These are phyloP conservation scores for Andrena dorsata DNA, from an alignment of 2,888 invertebrate genomes.

Conservation along the genomic window DNA sequence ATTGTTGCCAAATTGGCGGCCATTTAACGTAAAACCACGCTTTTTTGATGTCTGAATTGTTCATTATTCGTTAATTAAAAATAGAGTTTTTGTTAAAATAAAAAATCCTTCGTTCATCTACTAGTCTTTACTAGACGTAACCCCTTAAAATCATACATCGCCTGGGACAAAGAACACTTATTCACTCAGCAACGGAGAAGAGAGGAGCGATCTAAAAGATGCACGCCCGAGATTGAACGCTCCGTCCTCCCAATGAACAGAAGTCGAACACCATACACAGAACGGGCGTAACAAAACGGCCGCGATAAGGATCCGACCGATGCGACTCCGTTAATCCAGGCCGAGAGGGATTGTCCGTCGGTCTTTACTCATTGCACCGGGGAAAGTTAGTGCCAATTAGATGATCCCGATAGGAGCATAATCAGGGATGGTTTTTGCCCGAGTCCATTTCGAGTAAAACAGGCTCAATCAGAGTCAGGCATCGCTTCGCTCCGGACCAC, in stretches of 20 bases:
- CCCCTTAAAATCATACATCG: no score
- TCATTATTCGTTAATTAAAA: no score
- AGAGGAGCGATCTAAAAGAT: background rate
- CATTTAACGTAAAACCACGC: no score
- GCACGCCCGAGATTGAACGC: background rate
- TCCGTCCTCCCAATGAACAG: background rate
- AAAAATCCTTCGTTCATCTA: no score
- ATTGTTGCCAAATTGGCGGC: no score
- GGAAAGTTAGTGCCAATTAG: slow-evolving; percentile 60
- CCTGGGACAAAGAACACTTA: background rate
- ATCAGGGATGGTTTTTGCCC: slow-evolving; percentile 77
- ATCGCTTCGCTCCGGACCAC: slow-evolving; percentile 60
- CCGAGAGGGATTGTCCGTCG: slow-evolving; percentile 21
- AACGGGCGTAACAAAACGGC: background rate
- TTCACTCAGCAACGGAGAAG: background rate
- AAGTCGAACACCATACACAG: background rate
- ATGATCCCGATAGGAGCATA: slow-evolving; percentile 74
- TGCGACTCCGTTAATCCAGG: slow-evolving; percentile 39
- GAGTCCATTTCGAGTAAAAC: slow-evolving; percentile 73
- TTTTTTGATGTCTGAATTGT: no score
- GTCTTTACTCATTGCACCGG: slow-evolving; percentile 28
- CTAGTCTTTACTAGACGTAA: no score
- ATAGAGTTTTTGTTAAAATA: no score
- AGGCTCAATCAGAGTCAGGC: slow-evolving; percentile 76
- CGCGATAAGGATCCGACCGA: slow-evolving; percentile 26